phyloP scores from a whole-genome alignment of 2,113 vertebrate genomes.

The Phalacrocorax pelagicus region DNA sequence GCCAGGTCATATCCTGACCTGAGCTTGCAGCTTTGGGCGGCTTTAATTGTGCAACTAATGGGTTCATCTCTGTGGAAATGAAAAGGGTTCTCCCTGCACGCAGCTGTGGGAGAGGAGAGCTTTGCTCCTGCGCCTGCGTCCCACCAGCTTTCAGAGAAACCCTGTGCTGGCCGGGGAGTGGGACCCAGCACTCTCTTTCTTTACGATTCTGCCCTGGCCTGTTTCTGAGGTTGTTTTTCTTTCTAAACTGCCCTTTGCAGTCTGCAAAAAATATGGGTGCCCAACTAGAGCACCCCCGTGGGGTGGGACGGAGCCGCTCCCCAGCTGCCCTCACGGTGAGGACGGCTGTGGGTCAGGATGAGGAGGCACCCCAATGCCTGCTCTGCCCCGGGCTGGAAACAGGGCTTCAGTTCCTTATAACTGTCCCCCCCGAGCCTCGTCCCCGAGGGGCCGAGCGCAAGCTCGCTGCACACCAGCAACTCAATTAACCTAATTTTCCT shows the following conservation, averaged over 20 bases:
- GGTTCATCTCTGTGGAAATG: not conserved
- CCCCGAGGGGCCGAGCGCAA: not conserved
- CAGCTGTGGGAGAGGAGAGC: not conserved
- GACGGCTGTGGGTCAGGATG: accelerated
- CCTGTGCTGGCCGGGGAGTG: accelerated
- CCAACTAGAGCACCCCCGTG: accelerated
- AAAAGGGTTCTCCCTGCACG: not conserved
- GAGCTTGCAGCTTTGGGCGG: not conserved
- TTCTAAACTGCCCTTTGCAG: not conserved
- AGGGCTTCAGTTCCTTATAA: accelerated
- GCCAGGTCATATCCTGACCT: not conserved
- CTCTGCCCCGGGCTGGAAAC: accelerated
- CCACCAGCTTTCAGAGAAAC: not conserved
- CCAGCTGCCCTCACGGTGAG: accelerated
- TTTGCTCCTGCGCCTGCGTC: not conserved
- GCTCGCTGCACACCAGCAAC: not conserved
- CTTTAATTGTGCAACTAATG: not conserved
- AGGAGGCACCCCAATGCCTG: not conserved
- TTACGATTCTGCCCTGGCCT: accelerated
- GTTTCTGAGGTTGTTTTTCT: not conserved
- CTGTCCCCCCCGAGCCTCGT: accelerated
- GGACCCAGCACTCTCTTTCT: accelerated
- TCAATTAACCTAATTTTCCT: conserved; percentile 46
- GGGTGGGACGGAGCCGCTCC: not conserved
- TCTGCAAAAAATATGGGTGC: not conserved